Evolutionary conservation across 1,140 invertebrate species (phyloP), one percentile per base, ranked within the genome.

Genomic region (Drosophila baimaii): DNA sequence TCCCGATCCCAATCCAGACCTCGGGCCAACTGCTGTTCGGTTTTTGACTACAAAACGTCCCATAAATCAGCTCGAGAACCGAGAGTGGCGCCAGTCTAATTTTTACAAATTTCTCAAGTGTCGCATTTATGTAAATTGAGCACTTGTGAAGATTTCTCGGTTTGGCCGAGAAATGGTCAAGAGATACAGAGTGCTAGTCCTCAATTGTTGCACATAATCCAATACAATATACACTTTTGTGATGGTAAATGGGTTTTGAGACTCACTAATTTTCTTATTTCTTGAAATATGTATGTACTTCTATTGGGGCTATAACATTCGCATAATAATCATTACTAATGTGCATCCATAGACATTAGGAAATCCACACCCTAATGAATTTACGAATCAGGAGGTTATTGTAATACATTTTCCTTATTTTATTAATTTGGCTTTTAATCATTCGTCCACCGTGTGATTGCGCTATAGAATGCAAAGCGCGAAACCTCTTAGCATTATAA

Each of bases 1-100:
- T 33, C 6, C 33, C 15, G 23, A 41, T 84, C 70, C 37, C 57
- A 13, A 51, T 61, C 46, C 8, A 13, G 62, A 41, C 19, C 43
- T 72, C 23, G 37, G 27, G 59, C 83, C 83, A 86, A 89, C 83
- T 88, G 83, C 83, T 83, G 83, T 88, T 88, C 52, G 74, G 81
- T 63, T 74, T 69, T 25, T 25, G 23, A 19, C 13, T 55, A 57
- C 41, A 47, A 49, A 44, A 23, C 19, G 44, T 37, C 33, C 37
- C 69, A 85, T 86, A 85, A 85, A 85, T 85, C 82, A 81, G 82
- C 13, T 43, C 13, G 31, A n/a, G 56, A 44, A 57, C 12, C 19
- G 49, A 71, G 29, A 49, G 51, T 58, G 69, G 69, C 69, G 69
- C 69, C 68, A 71, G 62, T 44, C 65, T 66, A 41, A 66, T 52